phyloP scores from a whole-genome alignment of 2,797 vertebrate genomes.

The Lepidocolaptes lacrymiger region DNA sequence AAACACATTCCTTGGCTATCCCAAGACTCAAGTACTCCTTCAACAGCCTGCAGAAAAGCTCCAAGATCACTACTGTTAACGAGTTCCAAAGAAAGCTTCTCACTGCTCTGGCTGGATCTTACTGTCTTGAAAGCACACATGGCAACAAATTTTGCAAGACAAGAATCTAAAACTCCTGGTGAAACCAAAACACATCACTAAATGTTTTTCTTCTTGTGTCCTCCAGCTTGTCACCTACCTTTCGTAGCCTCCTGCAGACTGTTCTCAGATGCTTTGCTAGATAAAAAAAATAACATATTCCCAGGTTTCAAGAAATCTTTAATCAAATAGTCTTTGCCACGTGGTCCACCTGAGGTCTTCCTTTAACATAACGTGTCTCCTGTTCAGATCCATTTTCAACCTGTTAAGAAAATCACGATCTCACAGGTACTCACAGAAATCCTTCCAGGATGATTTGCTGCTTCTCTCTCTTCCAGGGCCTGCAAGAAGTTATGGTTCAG shows the following conservation, averaged over 20 bases:
- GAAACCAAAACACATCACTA: not conserved
- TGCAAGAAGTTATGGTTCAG: conserved; percentile 85
- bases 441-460: conserved; percentile 84
- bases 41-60: not conserved
- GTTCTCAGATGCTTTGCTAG: not conserved
- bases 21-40: not conserved
- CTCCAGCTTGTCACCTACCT: not conserved
- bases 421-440: conserved; percentile 84
- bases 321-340: not conserved
- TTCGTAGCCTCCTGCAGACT: not conserved
- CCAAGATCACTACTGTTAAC: not conserved
- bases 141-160: not conserved
- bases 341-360: not conserved
- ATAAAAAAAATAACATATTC: not conserved
- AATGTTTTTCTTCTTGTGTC: not conserved
- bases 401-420: not conserved
- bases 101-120: not conserved
- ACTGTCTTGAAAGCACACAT: not conserved
- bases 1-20: not conserved
- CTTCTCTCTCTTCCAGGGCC: conserved; percentile 84
- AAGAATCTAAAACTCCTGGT: not conserved
- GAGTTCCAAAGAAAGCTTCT: not conserved
- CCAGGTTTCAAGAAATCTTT: not conserved
- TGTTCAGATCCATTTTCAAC: not conserved
- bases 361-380: rapidly evolving